Evolutionary conservation across 2,888 invertebrate species (phyloP), one percentile per base, ranked within the genome.

Genomic region (Epicampocera succincta): DNA sequence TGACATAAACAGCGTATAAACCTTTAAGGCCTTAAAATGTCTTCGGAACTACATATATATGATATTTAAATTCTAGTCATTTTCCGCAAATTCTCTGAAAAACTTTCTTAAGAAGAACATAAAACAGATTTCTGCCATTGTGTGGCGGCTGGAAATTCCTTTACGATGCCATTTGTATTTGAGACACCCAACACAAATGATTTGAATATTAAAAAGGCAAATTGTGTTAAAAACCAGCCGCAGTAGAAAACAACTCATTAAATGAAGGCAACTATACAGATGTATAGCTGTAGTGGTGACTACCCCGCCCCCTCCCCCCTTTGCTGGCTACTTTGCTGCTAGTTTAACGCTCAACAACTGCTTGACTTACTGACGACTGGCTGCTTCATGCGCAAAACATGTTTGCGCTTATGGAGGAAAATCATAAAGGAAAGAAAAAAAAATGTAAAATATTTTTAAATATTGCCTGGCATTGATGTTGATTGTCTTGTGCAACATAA

Each of bases 141-240:
- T 61, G 2, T 44, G 21, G n/a, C 48, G 52, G 61, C 33, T 63
- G 68, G 38, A 63, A 33, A 58, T 58, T 68, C 44, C 44, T 69
- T 65, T 58, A 42, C 33, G 48, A 44, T 61, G 8, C 33, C 17
- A 66, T 66, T 66, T 78, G 65, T 74, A 48, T 74, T 61, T 60
- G 42, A 71, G 54, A 19, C 46, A 29, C 9, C 69, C 38, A 71
- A 48, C 15, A 60, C 48, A 82, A 71, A 74, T 82, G 82, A 75
- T 82, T 82, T 66, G 82, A 78, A 82, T 82, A 71, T 75, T 78
- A 81, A 74, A 68, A 21, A 73, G 29, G 56, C 56, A 66, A 66
- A 74, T 44, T 77, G 21, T 63, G 38, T 44, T 33, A 19, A 69
- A 44, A 42, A 48, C 69, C 8, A 48, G 48, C 11, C 13, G 15